phyloP scores from a whole-genome alignment of 2,113 vertebrate species.

The Perccottus glenii region DNA sequence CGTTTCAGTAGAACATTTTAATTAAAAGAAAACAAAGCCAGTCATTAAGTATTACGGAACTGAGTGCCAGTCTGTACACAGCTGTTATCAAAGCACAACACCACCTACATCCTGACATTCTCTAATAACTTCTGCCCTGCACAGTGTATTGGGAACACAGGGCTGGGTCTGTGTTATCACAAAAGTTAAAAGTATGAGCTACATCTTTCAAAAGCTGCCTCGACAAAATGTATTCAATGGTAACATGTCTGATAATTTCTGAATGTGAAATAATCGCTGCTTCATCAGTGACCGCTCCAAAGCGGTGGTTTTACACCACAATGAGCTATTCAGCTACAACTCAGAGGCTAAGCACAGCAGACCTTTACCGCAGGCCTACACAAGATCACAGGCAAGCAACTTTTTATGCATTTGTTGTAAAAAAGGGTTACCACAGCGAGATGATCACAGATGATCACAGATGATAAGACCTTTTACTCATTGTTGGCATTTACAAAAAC shows the following conservation, averaged over 20 bases:
- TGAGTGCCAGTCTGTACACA: constrained; percentile 3
- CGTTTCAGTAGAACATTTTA: neutral
- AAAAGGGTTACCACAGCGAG: constrained; percentile 17
- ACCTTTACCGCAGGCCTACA: constrained; percentile 21
- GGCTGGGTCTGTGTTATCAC: constrained; percentile 15
- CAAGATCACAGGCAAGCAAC: constrained; percentile 14
- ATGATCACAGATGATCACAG: constrained; percentile 1
- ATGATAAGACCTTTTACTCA: neutral
- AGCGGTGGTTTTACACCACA: constrained; percentile 35
- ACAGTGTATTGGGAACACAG: neutral
- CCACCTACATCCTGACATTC: constrained; percentile 10
- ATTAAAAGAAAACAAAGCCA: neutral
- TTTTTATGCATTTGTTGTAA: neutral
- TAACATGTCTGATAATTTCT: constrained; percentile 37
- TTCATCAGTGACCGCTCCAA: constrained; percentile 46
- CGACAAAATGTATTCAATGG: constrained; percentile 16
- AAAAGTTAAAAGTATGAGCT: neutral
- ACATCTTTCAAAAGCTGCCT: constrained; percentile 2
- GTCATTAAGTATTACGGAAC: constrained; percentile 1
- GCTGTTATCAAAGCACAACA: constrained; percentile 8
- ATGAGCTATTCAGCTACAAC: constrained; percentile 46
- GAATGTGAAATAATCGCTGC: constrained; percentile 45
- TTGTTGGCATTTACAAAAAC: too few species aligned
- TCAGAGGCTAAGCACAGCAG: constrained; percentile 13
- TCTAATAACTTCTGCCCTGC: constrained; percentile 17